phyloP scores from a whole-genome alignment of 2,113 vertebrate species.

The Romanogobio albipinnatus region DNA sequence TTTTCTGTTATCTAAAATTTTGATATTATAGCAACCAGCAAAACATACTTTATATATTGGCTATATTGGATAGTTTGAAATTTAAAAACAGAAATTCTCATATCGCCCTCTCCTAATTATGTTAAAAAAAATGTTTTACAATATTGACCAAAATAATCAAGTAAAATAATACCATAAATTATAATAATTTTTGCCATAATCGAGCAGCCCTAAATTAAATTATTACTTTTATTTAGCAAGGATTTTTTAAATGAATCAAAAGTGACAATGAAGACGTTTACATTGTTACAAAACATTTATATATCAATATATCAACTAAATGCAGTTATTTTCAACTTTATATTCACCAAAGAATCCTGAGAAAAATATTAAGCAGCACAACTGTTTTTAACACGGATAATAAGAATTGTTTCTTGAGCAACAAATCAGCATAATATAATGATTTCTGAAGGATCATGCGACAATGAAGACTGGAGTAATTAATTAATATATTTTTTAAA shows the following conservation, averaged over 20 bases:
- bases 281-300: not conserved
- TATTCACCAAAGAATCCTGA: not conserved
- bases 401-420: not conserved
- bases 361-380: too few species aligned
- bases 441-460: not conserved
- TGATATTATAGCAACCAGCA: too few species aligned
- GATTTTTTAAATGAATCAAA: not conserved
- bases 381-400: not conserved
- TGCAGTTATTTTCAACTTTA: not conserved
- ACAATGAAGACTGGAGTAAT: not conserved
- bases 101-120: too few species aligned
- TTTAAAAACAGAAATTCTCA: too few species aligned
- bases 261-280: not conserved
- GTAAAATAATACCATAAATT: too few species aligned
- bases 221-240: not conserved
- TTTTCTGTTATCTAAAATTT: too few species aligned
- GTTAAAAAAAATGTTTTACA: too few species aligned
- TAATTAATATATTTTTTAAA: not conserved
- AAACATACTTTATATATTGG: too few species aligned
- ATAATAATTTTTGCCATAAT: too few species aligned
- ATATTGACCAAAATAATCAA: too few species aligned
- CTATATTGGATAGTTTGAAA: too few species aligned
- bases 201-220: not conserved
- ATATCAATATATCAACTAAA: not conserved
- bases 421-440: not conserved